Percentiles rank a stretch among this genome's conserved stretches.
These are phyloP conservation scores for Syrista parreyssii DNA, from an alignment of 2,888 invertebrate species.

Conservation along the genomic window DNA sequence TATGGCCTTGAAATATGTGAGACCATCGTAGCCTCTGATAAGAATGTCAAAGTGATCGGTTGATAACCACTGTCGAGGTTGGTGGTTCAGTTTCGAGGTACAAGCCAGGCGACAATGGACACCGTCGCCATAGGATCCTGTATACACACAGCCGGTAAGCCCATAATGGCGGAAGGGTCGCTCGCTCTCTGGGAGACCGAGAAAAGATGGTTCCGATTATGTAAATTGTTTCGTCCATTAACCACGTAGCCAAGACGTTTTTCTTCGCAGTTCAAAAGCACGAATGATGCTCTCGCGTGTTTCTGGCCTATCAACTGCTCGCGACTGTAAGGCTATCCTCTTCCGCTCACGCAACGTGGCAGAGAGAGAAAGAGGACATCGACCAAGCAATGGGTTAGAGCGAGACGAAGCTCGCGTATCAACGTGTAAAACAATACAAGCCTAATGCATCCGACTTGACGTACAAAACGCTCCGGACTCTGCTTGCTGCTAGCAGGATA, in stretches of 20 bases:
- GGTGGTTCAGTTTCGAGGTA: neutral
- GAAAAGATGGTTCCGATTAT: slow-evolving; percentile 11
- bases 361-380: too few relatives aligned
- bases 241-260: slow-evolving; percentile 1
- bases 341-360: too few relatives aligned
- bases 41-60: neutral
- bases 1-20: too few relatives aligned
- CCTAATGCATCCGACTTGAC: neutral
- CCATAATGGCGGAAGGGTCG: slow-evolving; percentile 11
- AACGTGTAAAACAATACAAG: neutral
- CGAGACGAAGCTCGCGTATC: neutral
- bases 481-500: neutral
- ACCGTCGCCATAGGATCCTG: neutral
- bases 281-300: slow-evolving; percentile 10
- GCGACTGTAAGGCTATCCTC: too few relatives aligned
- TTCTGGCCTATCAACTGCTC: neutral
- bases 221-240: slow-evolving; percentile 16
- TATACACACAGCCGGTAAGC: neutral
- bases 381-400: neutral
- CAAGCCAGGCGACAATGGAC: neutral
- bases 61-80: neutral
- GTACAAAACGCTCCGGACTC: neutral
- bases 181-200: neutral
- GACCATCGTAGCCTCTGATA: neutral
- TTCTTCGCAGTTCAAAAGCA: neutral